Evolutionary conservation across 2,113 vertebrate genomes (phyloP).

Genomic region (Bettongia penicillata): DNA sequence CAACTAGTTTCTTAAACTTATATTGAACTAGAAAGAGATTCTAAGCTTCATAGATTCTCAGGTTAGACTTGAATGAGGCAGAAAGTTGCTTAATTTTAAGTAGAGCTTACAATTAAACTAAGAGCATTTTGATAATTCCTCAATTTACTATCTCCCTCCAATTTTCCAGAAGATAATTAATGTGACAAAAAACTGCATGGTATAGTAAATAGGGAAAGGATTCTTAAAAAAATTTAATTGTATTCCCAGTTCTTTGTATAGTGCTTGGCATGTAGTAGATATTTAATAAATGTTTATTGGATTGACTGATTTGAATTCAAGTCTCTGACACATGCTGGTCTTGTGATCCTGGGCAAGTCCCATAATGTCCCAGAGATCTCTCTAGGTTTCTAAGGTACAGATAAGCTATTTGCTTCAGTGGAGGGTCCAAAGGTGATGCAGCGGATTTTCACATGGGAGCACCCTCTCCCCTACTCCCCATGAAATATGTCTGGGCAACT

Average conservation of each 20-base stretch:
- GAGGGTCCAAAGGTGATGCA: neutral
- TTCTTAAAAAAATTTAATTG: neutral
- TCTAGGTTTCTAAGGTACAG: neutral
- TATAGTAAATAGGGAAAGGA: neutral
- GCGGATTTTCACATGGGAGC: neutral
- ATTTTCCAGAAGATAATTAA: neutral
- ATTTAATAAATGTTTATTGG: neutral
- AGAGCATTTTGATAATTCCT: neutral
- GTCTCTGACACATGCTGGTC: neutral
- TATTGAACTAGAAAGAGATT: conserved; percentile 1
- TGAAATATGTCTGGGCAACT: neutral
- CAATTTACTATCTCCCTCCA: neutral
- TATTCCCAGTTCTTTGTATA: neutral
- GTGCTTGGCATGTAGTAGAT: neutral
- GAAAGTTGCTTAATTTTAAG: neutral
- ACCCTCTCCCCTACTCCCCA: neutral
- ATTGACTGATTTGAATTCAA: neutral
- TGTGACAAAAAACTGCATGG: neutral
- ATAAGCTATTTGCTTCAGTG: neutral
- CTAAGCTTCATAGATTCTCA: neutral
- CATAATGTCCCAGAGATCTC: neutral
- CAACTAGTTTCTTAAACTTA: neutral
- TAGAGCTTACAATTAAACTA: neutral
- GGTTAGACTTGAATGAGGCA: neutral
- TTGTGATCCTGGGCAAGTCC: neutral